Evolutionary conservation across 2,888 invertebrate species (phyloP), one percentile per base, ranked within the genome.

Genomic region (Drosophila maculinotata): DNA sequence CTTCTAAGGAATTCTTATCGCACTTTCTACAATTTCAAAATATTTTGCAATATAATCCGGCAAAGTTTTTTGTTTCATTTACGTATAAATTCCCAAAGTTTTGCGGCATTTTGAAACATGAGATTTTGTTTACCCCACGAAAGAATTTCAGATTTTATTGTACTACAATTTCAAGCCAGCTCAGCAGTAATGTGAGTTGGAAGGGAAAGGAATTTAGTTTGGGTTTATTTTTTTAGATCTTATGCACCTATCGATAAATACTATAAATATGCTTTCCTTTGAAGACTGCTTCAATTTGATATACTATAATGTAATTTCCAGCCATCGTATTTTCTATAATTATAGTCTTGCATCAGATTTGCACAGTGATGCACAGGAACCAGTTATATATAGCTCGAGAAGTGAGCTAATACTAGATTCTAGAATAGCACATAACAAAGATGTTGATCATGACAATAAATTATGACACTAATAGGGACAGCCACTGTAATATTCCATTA

Each of bases 401-500:
- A 36, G 14, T 45, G 12, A 12, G 6, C 9, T 12, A 20, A 51
- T 14, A 25, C 6, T 9, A 48, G n/a, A 23, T n/a, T n/a, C n/a
- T n/a, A n/a, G n/a, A n/a, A n/a, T n/a, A n/a, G n/a, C n/a, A n/a
- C n/a, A n/a, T 10, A 25, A 10, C 12, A 12, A 10, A 26, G 10
- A 8, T 51, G n/a, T 12, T 31, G 31, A 48, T 36, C 35, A 36
- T 33, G 63, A 12, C 12, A 28, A 7, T 25, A 30, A 26, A 49
- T 9, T 42, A 44, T 54, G 41, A 42, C 17, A 17, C 20, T 53
- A 33, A 67, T 60, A 28, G 28, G 33, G 12, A 28, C 26, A 41
- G 30, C 30, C 20, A 31, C 47, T 58, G 70, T 75, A 75, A 59
- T 42, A 75, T 69, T 74, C 51, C 64, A 51, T 69, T 44, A 41